Base-by-base conservation (phyloP, 2,888 invertebrate species). In the Rhimphoctona megacephalus region DNA sequence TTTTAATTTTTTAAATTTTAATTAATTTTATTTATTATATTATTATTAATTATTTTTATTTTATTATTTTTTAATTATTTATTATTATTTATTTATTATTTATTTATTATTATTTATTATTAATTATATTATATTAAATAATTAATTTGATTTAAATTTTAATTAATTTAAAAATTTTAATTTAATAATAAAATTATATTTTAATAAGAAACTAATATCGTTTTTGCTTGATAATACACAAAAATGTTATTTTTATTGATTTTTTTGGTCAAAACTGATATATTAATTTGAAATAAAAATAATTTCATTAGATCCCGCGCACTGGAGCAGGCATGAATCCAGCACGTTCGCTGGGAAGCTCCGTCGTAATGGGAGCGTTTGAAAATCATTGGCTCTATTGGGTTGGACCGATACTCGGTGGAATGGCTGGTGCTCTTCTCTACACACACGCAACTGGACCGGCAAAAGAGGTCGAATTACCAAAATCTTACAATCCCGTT, bases 301-400 rank as follows among this genome's bases (percentile, higher is more conserved):
- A 1, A 67, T 36, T 36, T 2, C 19, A n/a, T 8, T 93, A 96
- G 96, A 93, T 96, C 52, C 95, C 95, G 57, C 95, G 95, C 90
- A 98, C 98, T 14, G 98, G 98, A 67, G 96, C 98, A 57, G 97
- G 98, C 90, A 98, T 98, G 98, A 98, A 98, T 95, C 98, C 98
- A 0, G 98, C 98, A 0, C 96, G 98, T 87, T 97, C 97, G 85
- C 96, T 98, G 92, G 98, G 98, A 84, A 97, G 98, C 0, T 98
- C 98, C 2, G 96, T 98, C 36, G 96, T 98, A 83, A 96, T 96
- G 88, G 96, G 96, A 86, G 94, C 95, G 46, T 98, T 98, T 97
- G 94, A 95, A 5, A 94, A 97, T 90, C 98, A 98, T 91, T 98
- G 98, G 98, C 97, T 98, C 0, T 98, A 98, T 95, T 98, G 98